A percentile compares a stretch with the other conserved stretches of the same genome.
Conservation (phyloP, 2,888 invertebrate genomes). For the Synergus gifuensis region DNA sequence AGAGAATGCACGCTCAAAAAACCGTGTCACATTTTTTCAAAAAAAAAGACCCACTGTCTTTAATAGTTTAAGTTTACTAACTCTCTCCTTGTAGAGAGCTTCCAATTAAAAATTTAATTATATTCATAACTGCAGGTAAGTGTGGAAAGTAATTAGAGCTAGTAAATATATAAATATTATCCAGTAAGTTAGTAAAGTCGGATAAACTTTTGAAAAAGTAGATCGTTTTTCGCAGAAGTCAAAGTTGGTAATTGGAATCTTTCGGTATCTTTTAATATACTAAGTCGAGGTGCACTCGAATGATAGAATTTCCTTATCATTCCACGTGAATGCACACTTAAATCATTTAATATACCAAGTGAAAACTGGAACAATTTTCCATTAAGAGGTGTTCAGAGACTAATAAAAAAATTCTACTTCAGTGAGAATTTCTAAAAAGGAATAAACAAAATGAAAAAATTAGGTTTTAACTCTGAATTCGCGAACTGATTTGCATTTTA, state of each 20-base stretch:
- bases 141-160: not conserved
- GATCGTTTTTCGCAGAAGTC: not conserved
- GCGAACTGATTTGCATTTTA: not conserved
- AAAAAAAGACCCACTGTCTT: too few relatives aligned
- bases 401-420: not conserved
- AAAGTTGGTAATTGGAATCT: conserved; percentile 1
- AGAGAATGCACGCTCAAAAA: too few relatives aligned
- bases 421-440: not conserved
- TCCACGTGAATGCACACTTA: conserved; percentile 53
- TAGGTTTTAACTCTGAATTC: too few relatives aligned
- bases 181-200: not conserved
- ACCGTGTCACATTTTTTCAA: too few relatives aligned
- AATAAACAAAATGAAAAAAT: not conserved
- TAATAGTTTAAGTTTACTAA: too few relatives aligned
- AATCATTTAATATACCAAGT: conserved; percentile 1
- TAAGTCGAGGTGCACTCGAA: not conserved
- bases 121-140: too few relatives aligned
- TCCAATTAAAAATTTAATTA: too few relatives aligned
- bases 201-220: not conserved
- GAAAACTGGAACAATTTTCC: conserved; percentile 54
- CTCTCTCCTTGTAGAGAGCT: too few relatives aligned
- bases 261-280: not conserved
- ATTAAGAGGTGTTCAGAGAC: conserved; percentile 47
- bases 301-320: conserved; percentile 47
- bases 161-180: not conserved